Percentiles rank a stretch among this genome's conserved stretches.
These are phyloP conservation scores for Rhabdomys dilectus DNA, from an alignment of 2,113 vertebrate genomes.

Conservation along the genomic window DNA sequence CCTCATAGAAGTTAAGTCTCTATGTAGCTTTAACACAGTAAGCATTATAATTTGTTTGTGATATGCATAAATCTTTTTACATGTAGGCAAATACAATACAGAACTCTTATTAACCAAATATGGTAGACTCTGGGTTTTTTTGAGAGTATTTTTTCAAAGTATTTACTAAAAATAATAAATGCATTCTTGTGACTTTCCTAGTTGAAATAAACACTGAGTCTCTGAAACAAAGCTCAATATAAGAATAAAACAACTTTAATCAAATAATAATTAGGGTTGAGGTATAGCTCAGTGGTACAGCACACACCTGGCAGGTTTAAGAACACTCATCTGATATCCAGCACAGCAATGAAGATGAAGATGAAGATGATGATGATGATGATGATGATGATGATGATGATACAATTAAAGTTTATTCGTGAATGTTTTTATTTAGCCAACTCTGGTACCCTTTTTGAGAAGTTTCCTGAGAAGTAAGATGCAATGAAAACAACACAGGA, in stretches of 20 bases:
- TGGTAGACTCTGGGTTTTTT: not conserved
- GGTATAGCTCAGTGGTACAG: not conserved
- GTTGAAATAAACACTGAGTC: not conserved
- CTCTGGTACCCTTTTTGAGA: constrained; percentile 10
- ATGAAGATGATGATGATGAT: not conserved
- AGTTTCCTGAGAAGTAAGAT: not conserved
- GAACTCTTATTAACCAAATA: not conserved
- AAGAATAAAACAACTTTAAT: constrained; percentile 15
- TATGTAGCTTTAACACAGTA: not conserved
- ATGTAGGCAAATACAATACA: not conserved
- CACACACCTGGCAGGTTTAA: not conserved
- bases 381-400: not conserved
- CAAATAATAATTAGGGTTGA: not conserved
- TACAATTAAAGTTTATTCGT: not conserved
- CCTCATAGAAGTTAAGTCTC: not conserved
- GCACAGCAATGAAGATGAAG: not conserved
- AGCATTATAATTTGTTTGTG: not conserved
- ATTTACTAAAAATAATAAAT: constrained; percentile 8
- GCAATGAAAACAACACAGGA: not conserved
- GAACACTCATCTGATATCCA: not conserved
- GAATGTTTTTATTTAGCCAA: not conserved
- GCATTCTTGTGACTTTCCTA: not conserved
- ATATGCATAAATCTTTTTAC: not conserved
- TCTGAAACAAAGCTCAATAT: not conserved
- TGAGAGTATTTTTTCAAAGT: not conserved